A percentile compares a stretch with the other conserved stretches of the same genome.
These are phyloP conservation scores for Dryoscopus gambensis DNA, from an alignment of 2,113 vertebrate species.

Conservation along the genomic window DNA sequence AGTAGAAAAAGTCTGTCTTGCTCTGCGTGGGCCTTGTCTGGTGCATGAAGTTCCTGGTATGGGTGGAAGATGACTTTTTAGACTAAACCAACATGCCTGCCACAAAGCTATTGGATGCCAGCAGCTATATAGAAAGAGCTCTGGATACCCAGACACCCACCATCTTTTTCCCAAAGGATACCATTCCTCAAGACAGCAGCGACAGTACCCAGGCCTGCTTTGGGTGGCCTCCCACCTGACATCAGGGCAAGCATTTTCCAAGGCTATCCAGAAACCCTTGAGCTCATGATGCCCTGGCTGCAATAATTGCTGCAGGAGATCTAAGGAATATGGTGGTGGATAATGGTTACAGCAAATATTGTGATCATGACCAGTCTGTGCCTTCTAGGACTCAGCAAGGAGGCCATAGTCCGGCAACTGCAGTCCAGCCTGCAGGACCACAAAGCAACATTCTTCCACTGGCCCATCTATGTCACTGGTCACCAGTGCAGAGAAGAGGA, in stretches of 20 bases:
- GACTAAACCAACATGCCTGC: accelerated
- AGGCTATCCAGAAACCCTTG: neutral
- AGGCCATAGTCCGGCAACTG: neutral
- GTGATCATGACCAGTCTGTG: neutral
- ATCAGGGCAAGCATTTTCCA: neutral
- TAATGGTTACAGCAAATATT: neutral
- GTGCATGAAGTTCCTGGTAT: neutral
- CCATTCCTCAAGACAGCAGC: neutral
- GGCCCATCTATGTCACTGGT: too few relatives aligned
- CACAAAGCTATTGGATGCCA: neutral
- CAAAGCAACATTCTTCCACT: neutral
- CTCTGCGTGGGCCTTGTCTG: neutral
- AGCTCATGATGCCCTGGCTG: accelerated
- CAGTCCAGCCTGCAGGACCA: neutral
- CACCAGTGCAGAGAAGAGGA: neutral
- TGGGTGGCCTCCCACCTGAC: neutral
- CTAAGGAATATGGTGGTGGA: neutral
- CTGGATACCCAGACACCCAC: neutral
- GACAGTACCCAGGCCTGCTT: neutral
- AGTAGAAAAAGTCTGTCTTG: neutral
- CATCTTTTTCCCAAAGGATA: neutral
- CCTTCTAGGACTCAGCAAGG: neutral
- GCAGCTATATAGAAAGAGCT: neutral
- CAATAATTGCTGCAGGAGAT: neutral
- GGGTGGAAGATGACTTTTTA: neutral